Percentiles rank a stretch among this genome's conserved stretches.
phyloP scores from a whole-genome alignment of 2,113 vertebrate species.

The Ailuropoda melanoleuca region DNA sequence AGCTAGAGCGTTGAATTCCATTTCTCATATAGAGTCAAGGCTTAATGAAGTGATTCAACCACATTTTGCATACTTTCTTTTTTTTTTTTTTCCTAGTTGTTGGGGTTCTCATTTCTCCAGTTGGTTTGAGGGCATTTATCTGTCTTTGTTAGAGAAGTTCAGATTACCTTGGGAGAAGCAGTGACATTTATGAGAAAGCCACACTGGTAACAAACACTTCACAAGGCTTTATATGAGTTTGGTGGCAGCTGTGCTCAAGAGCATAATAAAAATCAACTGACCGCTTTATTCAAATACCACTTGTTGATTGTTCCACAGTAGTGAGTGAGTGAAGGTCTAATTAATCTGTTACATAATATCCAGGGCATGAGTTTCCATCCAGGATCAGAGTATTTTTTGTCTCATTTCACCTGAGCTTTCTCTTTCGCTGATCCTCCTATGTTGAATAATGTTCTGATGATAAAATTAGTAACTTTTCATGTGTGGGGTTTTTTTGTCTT shows the following conservation, averaged over 20 bases:
- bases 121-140: background rate
- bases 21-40: constrained; percentile 15
- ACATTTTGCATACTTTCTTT: background rate
- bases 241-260: constrained; percentile 66
- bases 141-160: constrained; percentile 54
- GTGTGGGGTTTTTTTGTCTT: background rate
- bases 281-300: constrained; percentile 63
- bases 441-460: background rate
- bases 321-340: constrained; percentile 67
- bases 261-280: constrained; percentile 73
- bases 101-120: constrained; percentile 3
- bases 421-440: background rate
- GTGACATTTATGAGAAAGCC: constrained; percentile 13
- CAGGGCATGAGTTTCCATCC: background rate
- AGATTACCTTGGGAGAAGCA: constrained; percentile 42
- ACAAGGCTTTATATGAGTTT: constrained; percentile 57
- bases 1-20: background rate
- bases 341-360: constrained; percentile 35
- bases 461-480: background rate
- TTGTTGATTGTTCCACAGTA: constrained; percentile 50
- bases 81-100: background rate
- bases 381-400: background rate
- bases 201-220: constrained; percentile 33
- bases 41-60: background rate
- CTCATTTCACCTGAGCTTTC: background rate